A percentile compares a stretch with the other conserved stretches of the same genome.
Evolutionary conservation across 2,113 vertebrate species (phyloP).

Genomic region (Nothocercus julius): DNA sequence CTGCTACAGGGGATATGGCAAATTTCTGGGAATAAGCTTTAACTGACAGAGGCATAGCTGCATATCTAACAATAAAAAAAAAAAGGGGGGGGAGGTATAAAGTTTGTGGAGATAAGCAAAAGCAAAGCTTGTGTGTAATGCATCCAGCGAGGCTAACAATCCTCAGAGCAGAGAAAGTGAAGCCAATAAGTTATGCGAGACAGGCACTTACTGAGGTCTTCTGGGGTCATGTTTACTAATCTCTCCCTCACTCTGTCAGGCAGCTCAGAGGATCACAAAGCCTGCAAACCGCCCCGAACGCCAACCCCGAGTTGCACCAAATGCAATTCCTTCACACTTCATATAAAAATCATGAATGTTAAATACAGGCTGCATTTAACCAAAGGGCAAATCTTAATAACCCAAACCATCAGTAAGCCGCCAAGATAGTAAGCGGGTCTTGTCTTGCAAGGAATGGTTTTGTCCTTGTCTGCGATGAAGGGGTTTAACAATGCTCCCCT

Average conservation of each 20-base stretch:
- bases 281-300: conserved; percentile 17
- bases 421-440: not conserved
- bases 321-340: not conserved
- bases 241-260: conserved; percentile 58
- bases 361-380: conserved; percentile 2
- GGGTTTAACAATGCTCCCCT: conserved; percentile 14
- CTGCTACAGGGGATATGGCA: not conserved
- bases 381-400: not conserved
- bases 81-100: not conserved
- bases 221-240: conserved; percentile 74
- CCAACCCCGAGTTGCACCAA: conserved; percentile 35
- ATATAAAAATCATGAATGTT: conserved; percentile 17
- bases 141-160: conserved; percentile 31
- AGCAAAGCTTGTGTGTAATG: not conserved
- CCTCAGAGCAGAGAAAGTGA: conserved; percentile 53
- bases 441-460: not conserved
- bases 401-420: not conserved
- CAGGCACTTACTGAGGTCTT: conserved; percentile 70
- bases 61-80: not conserved
- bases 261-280: conserved; percentile 42
- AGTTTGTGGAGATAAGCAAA: conserved; percentile 51
- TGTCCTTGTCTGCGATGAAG: conserved; percentile 2
- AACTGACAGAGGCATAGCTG: not conserved
- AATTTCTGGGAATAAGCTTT: not conserved
- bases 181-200: conserved; percentile 71